Conservation (phyloP, 2,888 invertebrate species). For the Ichneumon xanthorius region DNA sequence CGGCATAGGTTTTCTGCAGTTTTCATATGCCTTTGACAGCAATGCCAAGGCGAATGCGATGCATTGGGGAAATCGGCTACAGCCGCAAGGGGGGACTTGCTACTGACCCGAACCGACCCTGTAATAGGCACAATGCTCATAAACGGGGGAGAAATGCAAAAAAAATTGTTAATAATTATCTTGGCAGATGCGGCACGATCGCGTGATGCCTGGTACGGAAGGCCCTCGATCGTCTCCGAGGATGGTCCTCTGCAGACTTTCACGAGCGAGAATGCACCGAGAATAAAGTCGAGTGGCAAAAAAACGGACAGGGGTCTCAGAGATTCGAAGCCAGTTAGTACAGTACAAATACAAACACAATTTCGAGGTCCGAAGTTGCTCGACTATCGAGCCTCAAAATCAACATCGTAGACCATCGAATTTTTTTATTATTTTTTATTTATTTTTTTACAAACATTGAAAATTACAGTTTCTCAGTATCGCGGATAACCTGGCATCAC, state of each 20-base stretch:
- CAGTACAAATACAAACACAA: neutral
- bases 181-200: slow-evolving; percentile 13
- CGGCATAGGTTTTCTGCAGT: too few relatives aligned
- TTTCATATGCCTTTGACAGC: too few relatives aligned
- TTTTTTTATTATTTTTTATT: neutral
- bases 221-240: slow-evolving; percentile 11
- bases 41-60: too few relatives aligned
- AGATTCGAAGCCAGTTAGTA: slow-evolving; percentile 61
- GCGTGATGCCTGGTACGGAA: slow-evolving; percentile 50
- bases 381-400: slow-evolving; percentile 36
- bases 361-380: slow-evolving; percentile 45
- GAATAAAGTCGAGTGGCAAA: slow-evolving; percentile 51
- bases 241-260: slow-evolving; percentile 63
- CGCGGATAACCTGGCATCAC: slow-evolving; percentile 20
- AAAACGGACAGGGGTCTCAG: slow-evolving; percentile 37
- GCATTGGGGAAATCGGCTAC: too few relatives aligned
- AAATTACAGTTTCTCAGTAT: slow-evolving; percentile 60
- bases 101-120: too few relatives aligned
- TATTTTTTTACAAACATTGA: slow-evolving; percentile 5
- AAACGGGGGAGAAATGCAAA: too few relatives aligned
- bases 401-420: neutral
- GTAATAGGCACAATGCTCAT: too few relatives aligned
- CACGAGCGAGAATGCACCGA: slow-evolving; percentile 68
- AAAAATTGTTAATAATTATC: neutral
- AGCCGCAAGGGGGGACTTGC: too few relatives aligned